Evolutionary conservation across 2,888 invertebrate genomes (phyloP), one percentile per base, ranked within the genome.

Genomic region (Hypomecis atomaria): DNA sequence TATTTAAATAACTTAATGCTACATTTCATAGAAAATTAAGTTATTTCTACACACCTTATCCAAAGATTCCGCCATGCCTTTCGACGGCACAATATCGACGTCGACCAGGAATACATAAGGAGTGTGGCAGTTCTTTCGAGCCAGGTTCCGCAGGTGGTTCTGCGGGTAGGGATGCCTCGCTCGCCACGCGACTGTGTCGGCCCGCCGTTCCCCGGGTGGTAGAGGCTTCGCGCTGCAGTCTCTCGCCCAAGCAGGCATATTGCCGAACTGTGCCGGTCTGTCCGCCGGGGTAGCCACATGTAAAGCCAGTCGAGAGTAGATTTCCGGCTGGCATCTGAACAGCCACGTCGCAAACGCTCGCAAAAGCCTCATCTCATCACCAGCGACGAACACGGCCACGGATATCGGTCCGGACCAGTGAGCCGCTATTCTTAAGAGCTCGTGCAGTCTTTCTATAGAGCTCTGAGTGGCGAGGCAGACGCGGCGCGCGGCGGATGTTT

Each of bases 321-420:
- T 10, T 59, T 95, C 94, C 4, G 94, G 93, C 82, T 95, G 96
- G 78, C 98, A 98, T 58, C 94, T 93, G 52, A 95, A 94, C 75
- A 98, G 88, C 93, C 96, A 98, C 33, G 95, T 93, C 8, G 97
- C 92, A 80, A 97, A 98, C 60, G 94, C 93, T 78, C 96, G 94
- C 43, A 97, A 85, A 0, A 96, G 52, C 40, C 95, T 94, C 71
- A 96, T 94, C 82, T 98, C 98, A 74, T 96, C 96, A 4, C 96
- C 96, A 10, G 96, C 95, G 0, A 96, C 96, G 82, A 96, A 98
- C 0, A 97, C 93, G 0, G 97, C 97, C 0, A 96, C 94, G 0
- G 98, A 98, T 75, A 98, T 96, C 0, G 97, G 96, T 0, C 97
- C 98, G 6, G 94, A 94, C 98, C 98, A 98, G 76, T 97, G 96